Evolutionary conservation across 2,113 vertebrate species (phyloP), one percentile per base, ranked within the genome.

Genomic region (Anguilla japonica): DNA sequence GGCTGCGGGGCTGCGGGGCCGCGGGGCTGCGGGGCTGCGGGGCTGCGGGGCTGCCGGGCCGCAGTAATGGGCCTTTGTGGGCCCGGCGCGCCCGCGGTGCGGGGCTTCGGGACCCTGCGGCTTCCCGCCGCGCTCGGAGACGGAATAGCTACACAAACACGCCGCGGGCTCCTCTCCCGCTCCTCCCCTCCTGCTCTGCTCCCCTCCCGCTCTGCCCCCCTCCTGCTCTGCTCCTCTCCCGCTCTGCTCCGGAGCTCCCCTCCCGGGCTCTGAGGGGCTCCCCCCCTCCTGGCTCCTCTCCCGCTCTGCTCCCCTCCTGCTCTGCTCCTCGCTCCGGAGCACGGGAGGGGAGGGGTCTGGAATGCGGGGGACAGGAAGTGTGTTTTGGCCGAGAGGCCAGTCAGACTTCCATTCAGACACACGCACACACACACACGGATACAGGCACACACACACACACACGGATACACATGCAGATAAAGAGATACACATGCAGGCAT

Each of bases 291-390:
- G 81, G 83, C 78, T 87, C 86, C 67, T 79, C 67, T 14, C 85
- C 83, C 63, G 88, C 60, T 83, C 60, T 34, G 83, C 78, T 87
- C 86, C 67, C 60, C 67, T 14, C 85, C 83, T 56, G 88, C 60
- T 83, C 60, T 85, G 41, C 86, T 46, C 82, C 82, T 85, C 81
- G 46, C n/a, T 67, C 41, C 34, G 16, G 40, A 75, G 20, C 60
- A 75, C 22, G 40, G 39, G 71, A 75, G 40, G 40, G 39, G 71
- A 34, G 29, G 39, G 82, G 78, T 60, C 20, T n/a, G 87, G 75
- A 88, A 95, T 94, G 93, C 80, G 87, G 90, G 71, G 84, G 89
- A 86, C 92, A 95, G 92, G 91, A 95, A 93, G 91, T 90, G 86
- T 90, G 91, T 91, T 93, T 91, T 93, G 90, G 92, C 92, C 90